Conservation (phyloP, 2,113 vertebrate species). For the Bothrops jararaca region DNA sequence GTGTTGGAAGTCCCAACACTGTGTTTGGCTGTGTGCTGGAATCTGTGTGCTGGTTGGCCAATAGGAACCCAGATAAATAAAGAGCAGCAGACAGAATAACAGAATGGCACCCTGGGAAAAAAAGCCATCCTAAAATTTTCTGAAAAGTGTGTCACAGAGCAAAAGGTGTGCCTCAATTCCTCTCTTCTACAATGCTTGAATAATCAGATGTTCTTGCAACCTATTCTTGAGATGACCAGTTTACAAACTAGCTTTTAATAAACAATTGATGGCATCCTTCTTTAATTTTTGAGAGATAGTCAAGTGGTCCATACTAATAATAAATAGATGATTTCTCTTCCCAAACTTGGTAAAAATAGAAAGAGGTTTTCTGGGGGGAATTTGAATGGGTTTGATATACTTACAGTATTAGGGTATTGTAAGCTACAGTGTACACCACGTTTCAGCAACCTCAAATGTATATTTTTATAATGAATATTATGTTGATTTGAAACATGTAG, state of each 20-base stretch:
- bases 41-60: neutral
- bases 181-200: neutral
- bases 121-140: neutral
- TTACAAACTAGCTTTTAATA: neutral
- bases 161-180: neutral
- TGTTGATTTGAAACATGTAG: neutral
- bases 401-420: neutral
- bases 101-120: neutral
- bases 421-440: neutral
- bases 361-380: neutral
- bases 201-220: neutral
- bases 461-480: neutral
- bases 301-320: neutral
- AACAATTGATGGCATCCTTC: neutral
- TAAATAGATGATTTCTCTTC: neutral
- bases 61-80: neutral
- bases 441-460: neutral
- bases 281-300: neutral
- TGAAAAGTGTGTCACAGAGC: neutral
- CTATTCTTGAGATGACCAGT: neutral
- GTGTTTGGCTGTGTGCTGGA: neutral
- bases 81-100: neutral
- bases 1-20: neutral
- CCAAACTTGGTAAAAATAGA: neutral
- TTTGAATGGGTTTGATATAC: neutral